A percentile compares a stretch with the other conserved stretches of the same genome.
Evolutionary conservation across 1,140 invertebrate species (phyloP).

Genomic region (Drosophila bipectinata): DNA sequence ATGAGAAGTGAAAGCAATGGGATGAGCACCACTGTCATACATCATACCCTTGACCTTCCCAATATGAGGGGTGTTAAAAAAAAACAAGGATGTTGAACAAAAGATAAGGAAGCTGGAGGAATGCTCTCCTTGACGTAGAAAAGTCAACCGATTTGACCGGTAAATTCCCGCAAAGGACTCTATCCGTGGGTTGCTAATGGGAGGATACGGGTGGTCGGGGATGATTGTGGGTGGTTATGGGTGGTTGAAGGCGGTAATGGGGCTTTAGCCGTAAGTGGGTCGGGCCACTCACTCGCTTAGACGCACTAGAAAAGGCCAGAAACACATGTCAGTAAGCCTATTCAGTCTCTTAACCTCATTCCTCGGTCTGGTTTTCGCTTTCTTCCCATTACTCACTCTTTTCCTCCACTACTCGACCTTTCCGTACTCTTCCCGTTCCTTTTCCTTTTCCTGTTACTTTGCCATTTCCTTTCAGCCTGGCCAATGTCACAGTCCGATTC

Average conservation of each 20-base stretch:
- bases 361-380: constrained; percentile 51
- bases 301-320: constrained; percentile 19
- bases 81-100: constrained; percentile 14
- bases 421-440: background rate
- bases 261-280: constrained; percentile 6
- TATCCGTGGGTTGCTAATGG: constrained; percentile 7
- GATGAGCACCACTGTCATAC: background rate
- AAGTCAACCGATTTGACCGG: constrained; percentile 79
- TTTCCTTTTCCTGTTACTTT: constrained; percentile 10
- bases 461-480: constrained; percentile 54
- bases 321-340: constrained; percentile 69
- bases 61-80: background rate
- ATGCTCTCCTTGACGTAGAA: constrained; percentile 47
- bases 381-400: constrained; percentile 6
- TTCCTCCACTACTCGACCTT: background rate
- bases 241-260: background rate
- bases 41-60: constrained; percentile 1
- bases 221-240: constrained; percentile 1
- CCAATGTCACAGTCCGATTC: constrained; percentile 20
- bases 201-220: background rate
- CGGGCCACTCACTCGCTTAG: constrained; percentile 7
- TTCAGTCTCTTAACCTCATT: constrained; percentile 71
- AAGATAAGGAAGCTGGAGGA: constrained; percentile 20
- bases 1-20: no score
- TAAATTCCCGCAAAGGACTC: constrained; percentile 47